A percentile compares a stretch with the other conserved stretches of the same genome.
phyloP scores from a whole-genome alignment of 2,888 invertebrate genomes.

The Drosophila nigricruria region DNA sequence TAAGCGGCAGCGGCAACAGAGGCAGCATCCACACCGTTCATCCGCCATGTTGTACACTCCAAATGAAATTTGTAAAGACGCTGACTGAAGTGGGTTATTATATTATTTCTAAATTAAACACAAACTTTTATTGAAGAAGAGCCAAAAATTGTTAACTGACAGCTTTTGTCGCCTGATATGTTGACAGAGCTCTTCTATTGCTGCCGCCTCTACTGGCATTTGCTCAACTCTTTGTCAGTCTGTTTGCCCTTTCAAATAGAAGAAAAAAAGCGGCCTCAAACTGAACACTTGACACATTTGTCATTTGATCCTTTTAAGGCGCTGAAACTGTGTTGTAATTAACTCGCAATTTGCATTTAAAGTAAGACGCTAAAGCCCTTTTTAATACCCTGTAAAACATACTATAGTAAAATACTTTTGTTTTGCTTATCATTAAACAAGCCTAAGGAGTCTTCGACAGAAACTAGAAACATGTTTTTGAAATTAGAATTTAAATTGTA shows the following conservation, averaged over 20 bases:
- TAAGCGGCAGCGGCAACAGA: constrained; percentile 34
- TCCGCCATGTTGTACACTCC: constrained; percentile 38
- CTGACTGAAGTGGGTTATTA: constrained; percentile 18
- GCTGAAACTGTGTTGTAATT: constrained; percentile 54
- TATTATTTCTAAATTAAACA: constrained; percentile 18
- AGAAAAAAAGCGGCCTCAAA: constrained; percentile 11
- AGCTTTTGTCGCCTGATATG: constrained; percentile 29
- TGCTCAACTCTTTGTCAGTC: constrained; percentile 19
- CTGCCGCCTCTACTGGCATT: constrained; percentile 17
- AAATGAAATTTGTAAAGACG: constrained; percentile 44
- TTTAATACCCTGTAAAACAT: constrained; percentile 22
- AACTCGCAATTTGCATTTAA: constrained; percentile 68
- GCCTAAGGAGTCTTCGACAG: no score
- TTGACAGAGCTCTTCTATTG: constrained; percentile 55
- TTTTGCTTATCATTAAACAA: no score
- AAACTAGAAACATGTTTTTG: no score
- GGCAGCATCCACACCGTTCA: constrained; percentile 44
- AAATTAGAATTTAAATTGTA: no score
- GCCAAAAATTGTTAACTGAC: constrained; percentile 22
- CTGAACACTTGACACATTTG: constrained; percentile 54
- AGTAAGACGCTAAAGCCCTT: constrained; percentile 29
- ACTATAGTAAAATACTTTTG: no score
- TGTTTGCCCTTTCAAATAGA: constrained; percentile 8
- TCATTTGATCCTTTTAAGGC: constrained; percentile 58
- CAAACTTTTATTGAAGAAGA: constrained; percentile 6